Evolutionary conservation across 2,888 invertebrate species (phyloP).

Genomic region (Malachius bipustulatus): DNA sequence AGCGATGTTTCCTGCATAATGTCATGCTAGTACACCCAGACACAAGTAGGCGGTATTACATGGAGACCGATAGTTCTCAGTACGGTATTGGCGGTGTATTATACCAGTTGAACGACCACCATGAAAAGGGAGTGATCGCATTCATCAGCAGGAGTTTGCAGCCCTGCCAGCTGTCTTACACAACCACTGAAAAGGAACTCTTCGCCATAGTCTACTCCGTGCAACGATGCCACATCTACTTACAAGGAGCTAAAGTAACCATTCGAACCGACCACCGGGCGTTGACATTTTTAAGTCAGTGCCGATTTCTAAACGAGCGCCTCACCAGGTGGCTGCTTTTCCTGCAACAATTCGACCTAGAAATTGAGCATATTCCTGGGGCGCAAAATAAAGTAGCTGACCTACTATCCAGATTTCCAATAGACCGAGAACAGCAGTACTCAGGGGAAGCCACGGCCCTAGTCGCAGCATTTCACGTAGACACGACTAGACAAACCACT

Average conservation of each 20-base stretch:
- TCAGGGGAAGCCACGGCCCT: too few species aligned
- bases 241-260: background rate
- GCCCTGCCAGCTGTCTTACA: too few species aligned
- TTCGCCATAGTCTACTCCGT: too few species aligned
- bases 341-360: background rate
- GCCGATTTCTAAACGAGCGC: background rate
- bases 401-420: background rate
- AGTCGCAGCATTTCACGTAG: too few species aligned
- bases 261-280: background rate
- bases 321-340: constrained; percentile 1
- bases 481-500: too few species aligned
- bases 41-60: background rate
- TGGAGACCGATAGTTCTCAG: background rate
- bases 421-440: too few species aligned
- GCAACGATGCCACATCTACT: background rate
- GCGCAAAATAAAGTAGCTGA: background rate
- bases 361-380: background rate
- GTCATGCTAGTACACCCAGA: constrained; percentile 1
- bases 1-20: background rate
- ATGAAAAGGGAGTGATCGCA: background rate
- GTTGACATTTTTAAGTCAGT: constrained; percentile 4
- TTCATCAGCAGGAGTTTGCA: constrained; percentile 1
- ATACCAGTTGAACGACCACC: constrained; percentile 3
- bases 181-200: too few species aligned
- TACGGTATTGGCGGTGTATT: background rate